Evolutionary conservation across 35 echinoderm and acorn worm genomes (phyloP).

Genomic region (Lytechinus variegatus): DNA sequence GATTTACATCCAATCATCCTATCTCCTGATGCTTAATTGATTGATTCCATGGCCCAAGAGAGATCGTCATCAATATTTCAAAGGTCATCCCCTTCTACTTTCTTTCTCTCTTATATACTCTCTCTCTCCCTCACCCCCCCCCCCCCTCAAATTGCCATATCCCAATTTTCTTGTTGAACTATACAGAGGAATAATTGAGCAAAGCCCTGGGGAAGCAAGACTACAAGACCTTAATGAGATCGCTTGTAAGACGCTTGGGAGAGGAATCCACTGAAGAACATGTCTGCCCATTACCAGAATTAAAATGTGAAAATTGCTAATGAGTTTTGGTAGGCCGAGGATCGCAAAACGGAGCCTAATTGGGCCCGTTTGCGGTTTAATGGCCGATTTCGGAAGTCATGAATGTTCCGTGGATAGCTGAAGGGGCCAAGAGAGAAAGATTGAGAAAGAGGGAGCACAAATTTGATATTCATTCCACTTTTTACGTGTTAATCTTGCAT

Average conservation of each 20-base stretch:
- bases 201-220: slow-evolving; percentile 35
- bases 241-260: slow-evolving; percentile 17
- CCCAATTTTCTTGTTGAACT: neutral
- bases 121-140: neutral
- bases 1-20: slow-evolving; percentile 47
- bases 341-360: slow-evolving; percentile 9
- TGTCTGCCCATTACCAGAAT: slow-evolving; percentile 13
- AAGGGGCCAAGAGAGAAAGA: neutral
- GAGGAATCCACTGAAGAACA: neutral
- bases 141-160: neutral
- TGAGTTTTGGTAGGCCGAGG: slow-evolving; percentile 15
- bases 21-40: slow-evolving; percentile 48
- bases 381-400: slow-evolving; percentile 5
- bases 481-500: neutral
- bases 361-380: neutral
- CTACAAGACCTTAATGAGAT: slow-evolving; percentile 43
- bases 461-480: neutral
- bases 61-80: slow-evolving; percentile 39
- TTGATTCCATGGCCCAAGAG: slow-evolving; percentile 23
- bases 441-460: neutral
- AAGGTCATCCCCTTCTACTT: slow-evolving; percentile 32
- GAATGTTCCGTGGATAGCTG: neutral
- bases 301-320: slow-evolving; percentile 36
- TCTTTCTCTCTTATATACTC: neutral
- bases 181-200: slow-evolving; percentile 37